These are phyloP conservation scores for Platalea minor DNA, from an alignment of 2,797 vertebrate species.

Conservation along the genomic window DNA sequence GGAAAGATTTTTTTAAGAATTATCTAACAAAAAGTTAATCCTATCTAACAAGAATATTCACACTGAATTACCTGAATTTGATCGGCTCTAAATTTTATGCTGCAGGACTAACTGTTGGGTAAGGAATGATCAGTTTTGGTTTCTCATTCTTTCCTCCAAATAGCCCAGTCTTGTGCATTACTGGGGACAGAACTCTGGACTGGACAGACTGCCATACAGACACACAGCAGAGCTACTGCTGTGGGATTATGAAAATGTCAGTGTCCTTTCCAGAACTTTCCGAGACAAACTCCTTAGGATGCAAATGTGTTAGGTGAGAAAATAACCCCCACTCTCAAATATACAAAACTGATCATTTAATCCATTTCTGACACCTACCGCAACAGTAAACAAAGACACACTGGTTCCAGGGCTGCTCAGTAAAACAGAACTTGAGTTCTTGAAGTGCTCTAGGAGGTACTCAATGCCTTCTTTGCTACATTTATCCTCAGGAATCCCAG, in stretches of 20 bases:
- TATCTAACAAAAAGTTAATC: neutral
- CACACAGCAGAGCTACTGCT: neutral
- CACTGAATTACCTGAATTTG: neutral
- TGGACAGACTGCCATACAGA: neutral
- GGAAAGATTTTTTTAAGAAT: neutral
- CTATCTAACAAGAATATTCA: neutral
- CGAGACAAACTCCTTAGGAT: neutral
- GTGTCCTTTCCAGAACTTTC: neutral
- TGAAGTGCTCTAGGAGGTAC: fast-evolving
- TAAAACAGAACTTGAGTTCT: neutral
- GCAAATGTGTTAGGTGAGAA: neutral
- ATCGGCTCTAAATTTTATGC: neutral
- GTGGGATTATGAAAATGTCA: neutral
- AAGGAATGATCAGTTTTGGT: neutral
- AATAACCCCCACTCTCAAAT: neutral
- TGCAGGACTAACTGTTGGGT: neutral
- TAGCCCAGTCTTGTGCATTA: neutral
- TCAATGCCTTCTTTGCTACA: neutral
- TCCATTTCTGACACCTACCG: neutral
- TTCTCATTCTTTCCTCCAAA: neutral
- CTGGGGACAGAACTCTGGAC: neutral
- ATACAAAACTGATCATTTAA: neutral
- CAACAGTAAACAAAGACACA: neutral
- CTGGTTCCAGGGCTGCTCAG: neutral
- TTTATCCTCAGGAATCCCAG: neutral